Evolutionary conservation across 2,797 vertebrate species (phyloP).

Genomic region (Myioborus melanocephalus): DNA sequence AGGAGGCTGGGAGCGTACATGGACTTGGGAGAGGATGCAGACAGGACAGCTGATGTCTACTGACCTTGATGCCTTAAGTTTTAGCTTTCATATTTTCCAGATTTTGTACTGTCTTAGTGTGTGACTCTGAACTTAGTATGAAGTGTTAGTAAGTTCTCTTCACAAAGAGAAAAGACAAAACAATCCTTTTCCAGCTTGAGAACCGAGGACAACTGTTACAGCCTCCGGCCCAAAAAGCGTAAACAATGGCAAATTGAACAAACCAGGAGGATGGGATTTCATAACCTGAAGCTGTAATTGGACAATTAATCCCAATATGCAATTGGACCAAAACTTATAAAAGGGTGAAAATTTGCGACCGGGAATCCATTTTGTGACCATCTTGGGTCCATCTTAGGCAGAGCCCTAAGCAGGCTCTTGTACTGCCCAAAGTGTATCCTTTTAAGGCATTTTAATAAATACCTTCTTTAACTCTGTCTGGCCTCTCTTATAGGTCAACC

Average conservation of each 20-base stretch:
- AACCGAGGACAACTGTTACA: background rate
- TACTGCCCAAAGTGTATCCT: background rate
- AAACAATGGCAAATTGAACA: background rate
- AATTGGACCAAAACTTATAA: background rate
- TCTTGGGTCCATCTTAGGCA: background rate
- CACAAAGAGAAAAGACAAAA: background rate
- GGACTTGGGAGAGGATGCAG: background rate
- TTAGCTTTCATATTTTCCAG: background rate
- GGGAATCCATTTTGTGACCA: background rate
- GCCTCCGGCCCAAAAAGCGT: background rate
- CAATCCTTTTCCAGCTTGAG: background rate
- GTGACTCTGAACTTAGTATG: background rate
- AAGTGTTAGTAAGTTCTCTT: background rate
- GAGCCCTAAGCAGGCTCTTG: background rate
- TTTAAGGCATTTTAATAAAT: background rate
- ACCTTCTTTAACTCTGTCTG: background rate
- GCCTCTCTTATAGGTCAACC: background rate
- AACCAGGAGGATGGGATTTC: background rate
- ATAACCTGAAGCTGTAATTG: background rate
- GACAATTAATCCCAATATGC: background rate
- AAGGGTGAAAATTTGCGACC: background rate
- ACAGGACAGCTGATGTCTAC: background rate
- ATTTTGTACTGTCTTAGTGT: background rate
- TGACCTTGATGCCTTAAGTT: background rate
- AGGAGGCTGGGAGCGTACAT: too few relatives aligned